Evolutionary conservation across 2,113 vertebrate genomes (phyloP), one percentile per base, ranked within the genome.

Genomic region (Procavia capensis): DNA sequence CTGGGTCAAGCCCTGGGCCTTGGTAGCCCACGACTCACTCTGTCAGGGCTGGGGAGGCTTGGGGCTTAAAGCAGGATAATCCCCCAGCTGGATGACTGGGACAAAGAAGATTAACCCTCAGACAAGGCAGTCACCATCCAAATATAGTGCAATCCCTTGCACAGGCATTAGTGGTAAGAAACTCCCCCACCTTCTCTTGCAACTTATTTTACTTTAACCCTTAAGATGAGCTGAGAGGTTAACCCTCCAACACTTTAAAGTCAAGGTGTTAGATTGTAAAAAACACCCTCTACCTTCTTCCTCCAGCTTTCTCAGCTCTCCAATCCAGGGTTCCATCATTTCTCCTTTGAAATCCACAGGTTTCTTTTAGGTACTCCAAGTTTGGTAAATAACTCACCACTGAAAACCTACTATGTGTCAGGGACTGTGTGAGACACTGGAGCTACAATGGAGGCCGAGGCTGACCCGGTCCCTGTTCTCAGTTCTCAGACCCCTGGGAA

Each of bases 51-150:
- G 0, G 88, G 31, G 66, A 83, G 95, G 96, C 92, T 68, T 90
- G 76, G 85, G 98, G 97, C 98, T 98, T 98, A 99, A 99, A 99
- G 97, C 98, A 97, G 98, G 98, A 97, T 99, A 99, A 99, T 99
- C 99, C 99, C 88, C 97, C 92, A 97, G 97, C 97, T 98, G 98
- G 99, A 99, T 99, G 99, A 99, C 99, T 99, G 97, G 92, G 63
- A 96, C 97, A 99, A 99, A 99, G 99, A 99, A 99, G 99, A 99
- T 99, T 99, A 99, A 98, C 98, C 98, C 99, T 98, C 98, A 97
- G 98, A 98, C 0, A 1, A 98, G 98, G 98, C 96, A 98, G 98
- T 97, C 98, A 98, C 98, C 97, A 85, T 98, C 99, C 99, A 99
- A 99, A 99, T 99, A 99, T 99, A 99, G 99, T 98, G 93, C 97